Evolutionary conservation across 2,113 vertebrate species (phyloP).

Genomic region (Petaurus breviceps): DNA sequence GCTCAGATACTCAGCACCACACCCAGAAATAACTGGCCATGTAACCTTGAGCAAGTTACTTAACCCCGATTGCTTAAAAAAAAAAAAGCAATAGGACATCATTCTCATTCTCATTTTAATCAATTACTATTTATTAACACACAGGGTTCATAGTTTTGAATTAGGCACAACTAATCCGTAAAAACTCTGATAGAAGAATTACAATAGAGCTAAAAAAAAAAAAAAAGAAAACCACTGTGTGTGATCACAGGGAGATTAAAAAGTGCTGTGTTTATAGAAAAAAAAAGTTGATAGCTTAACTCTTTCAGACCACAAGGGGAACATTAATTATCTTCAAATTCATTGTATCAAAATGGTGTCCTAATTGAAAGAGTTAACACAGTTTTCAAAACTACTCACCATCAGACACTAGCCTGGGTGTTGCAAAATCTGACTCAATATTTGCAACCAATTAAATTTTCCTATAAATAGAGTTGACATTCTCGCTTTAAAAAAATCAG

Average conservation of each 20-base stretch:
- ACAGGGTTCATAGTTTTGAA: conserved; percentile 31
- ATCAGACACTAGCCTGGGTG: conserved; percentile 15
- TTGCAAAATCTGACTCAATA: conserved; percentile 64
- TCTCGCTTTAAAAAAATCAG: conserved; percentile 58
- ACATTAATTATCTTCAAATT: conserved; percentile 5
- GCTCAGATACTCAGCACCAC: no score
- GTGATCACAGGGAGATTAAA: conserved; percentile 14
- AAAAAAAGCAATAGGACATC: conserved; percentile 45
- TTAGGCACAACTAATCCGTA: conserved; percentile 31
- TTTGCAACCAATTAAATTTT: conserved; percentile 71
- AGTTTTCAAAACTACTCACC: conserved; percentile 45
- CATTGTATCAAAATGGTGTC: neutral
- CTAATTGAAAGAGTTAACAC: conserved; percentile 31
- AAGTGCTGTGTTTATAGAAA: neutral
- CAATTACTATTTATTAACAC: conserved; percentile 49
- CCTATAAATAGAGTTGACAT: conserved; percentile 59
- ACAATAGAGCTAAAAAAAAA: neutral
- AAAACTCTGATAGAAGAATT: conserved; percentile 35
- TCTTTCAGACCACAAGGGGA: neutral
- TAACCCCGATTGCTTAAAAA: no score
- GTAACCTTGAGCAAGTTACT: no score
- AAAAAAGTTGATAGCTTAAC: conserved; percentile 2
- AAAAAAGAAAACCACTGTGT: neutral
- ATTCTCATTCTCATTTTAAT: conserved; percentile 58
- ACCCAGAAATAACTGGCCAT: no score